A percentile compares a stretch with the other conserved stretches of the same genome.
Evolutionary conservation across 2,888 invertebrate species (phyloP).

Genomic region (Chrysolina americana): DNA sequence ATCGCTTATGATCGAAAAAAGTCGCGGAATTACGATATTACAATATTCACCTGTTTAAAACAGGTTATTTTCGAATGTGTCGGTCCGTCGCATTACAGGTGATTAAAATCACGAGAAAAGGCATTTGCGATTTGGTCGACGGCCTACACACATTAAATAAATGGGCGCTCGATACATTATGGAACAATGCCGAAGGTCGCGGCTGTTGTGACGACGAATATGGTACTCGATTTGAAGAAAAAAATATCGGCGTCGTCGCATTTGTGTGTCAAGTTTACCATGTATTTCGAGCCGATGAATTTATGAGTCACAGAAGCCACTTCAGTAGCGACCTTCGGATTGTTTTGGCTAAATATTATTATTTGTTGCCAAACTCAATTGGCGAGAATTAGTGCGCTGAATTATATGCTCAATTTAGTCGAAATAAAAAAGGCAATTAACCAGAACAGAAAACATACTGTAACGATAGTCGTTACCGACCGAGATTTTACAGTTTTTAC

Average conservation of each 20-base stretch:
- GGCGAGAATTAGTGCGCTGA: too few species aligned
- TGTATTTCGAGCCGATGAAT: neutral
- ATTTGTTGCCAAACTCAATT: neutral
- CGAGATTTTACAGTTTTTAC: too few species aligned
- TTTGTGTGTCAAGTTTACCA: conserved; percentile 16
- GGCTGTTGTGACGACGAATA: conserved; percentile 14
- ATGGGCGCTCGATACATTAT: conserved; percentile 36
- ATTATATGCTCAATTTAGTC: too few species aligned
- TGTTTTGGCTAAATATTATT: neutral
- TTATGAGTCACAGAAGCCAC: neutral
- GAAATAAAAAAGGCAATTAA: too few species aligned
- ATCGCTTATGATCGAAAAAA: conserved; percentile 34
- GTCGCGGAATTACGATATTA: conserved; percentile 29
- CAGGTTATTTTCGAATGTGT: conserved; percentile 34
- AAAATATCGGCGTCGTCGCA: conserved; percentile 4
- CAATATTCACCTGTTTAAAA: conserved; percentile 40
- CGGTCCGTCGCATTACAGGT: conserved; percentile 28
- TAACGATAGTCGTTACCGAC: too few species aligned
- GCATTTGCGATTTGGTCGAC: conserved; percentile 37
- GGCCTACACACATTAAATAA: conserved; percentile 39
- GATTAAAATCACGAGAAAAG: conserved; percentile 36
- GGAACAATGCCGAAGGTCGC: conserved; percentile 38
- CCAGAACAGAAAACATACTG: too few species aligned
- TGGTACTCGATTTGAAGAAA: conserved; percentile 10
- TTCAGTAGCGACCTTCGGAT: conserved; percentile 6